phyloP scores from a whole-genome alignment of 2,797 vertebrate species.

The Denticeps clupeoides region DNA sequence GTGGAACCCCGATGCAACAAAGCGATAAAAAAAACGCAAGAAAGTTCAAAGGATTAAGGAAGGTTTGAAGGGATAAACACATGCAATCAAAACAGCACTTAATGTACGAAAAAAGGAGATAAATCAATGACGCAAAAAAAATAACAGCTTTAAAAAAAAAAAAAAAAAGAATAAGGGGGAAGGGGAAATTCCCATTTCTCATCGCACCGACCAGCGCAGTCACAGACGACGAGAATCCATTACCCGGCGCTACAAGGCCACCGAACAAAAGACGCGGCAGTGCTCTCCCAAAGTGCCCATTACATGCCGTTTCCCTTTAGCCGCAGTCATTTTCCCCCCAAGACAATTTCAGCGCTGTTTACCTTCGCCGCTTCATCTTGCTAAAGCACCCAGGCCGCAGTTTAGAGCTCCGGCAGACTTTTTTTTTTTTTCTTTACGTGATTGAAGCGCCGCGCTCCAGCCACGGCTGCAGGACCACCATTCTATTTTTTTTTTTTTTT shows the following conservation, averaged over 20 bases:
- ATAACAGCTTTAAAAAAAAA: constrained; percentile 3
- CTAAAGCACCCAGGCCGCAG: not conserved
- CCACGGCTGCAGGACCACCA: too few species aligned
- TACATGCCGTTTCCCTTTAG: constrained; percentile 3
- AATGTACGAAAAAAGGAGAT: too few species aligned
- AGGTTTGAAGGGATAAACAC: too few species aligned
- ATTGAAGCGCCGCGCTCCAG: too few species aligned
- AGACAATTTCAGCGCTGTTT: constrained; percentile 5
- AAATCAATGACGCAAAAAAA: too few species aligned
- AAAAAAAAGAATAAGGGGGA: not conserved
- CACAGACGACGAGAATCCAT: not conserved
- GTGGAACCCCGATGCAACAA: too few species aligned
- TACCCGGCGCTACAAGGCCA: not conserved
- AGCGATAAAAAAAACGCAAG: too few species aligned
- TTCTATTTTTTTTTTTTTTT: too few species aligned
- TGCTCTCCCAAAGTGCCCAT: not conserved
- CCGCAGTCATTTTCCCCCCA: constrained; percentile 2
- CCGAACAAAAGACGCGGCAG: not conserved
- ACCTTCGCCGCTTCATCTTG: constrained; percentile 2
- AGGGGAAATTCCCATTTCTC: not conserved
- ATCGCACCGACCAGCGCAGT: not conserved
- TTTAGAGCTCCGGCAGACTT: too few species aligned
- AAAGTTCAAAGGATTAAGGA: too few species aligned
- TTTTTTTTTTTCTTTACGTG: too few species aligned
- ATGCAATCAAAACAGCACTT: too few species aligned